These are phyloP conservation scores for Anhinga rufa DNA, from an alignment of 2,113 vertebrate genomes.

Conservation along the genomic window DNA sequence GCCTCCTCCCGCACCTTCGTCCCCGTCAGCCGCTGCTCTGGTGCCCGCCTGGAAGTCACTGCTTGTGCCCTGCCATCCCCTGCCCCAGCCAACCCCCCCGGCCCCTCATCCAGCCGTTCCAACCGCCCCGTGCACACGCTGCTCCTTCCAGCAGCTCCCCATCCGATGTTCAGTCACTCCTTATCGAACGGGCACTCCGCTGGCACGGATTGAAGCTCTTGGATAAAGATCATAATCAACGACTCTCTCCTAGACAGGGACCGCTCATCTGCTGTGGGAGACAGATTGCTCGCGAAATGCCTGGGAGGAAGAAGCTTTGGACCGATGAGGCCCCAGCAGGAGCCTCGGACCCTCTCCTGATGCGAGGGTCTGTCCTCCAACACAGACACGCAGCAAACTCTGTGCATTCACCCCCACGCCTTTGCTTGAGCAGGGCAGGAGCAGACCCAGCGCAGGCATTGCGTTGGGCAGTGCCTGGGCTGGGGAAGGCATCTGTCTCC, in stretches of 20 bases:
- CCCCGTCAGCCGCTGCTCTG: background rate
- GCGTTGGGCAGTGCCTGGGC: background rate
- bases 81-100: background rate
- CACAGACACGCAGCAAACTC: background rate
- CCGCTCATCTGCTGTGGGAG: background rate
- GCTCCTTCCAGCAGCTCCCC: background rate
- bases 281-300: background rate
- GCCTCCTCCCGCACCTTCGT: background rate
- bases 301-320: background rate
- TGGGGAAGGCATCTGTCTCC: background rate
- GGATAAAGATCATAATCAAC: background rate
- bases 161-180: background rate
- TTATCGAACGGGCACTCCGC: background rate
- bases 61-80: background rate
- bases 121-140: accelerated
- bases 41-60: background rate
- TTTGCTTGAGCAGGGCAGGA: background rate
- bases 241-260: background rate
- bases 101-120: background rate
- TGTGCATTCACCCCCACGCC: background rate
- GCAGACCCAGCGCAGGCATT: background rate
- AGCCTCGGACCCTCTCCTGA: background rate
- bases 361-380: background rate
- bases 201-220: background rate
- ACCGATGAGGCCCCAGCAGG: background rate